Conservation (phyloP, 2,113 vertebrate species). For the Serinus canaria region DNA sequence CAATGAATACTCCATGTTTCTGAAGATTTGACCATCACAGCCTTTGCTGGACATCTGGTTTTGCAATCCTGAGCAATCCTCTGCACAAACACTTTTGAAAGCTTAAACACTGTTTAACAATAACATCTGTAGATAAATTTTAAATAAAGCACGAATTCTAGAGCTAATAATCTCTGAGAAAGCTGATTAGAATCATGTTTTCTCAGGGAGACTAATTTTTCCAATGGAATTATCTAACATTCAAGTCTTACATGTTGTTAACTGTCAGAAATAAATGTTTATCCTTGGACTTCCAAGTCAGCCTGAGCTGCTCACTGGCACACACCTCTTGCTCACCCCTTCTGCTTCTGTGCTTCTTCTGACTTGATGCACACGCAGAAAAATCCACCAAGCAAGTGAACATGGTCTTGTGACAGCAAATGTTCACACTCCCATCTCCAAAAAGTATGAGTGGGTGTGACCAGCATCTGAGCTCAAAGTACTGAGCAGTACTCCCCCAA, state of each 20-base stretch:
- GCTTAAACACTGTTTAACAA: neutral
- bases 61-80: neutral
- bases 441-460: neutral
- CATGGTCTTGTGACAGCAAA: neutral
- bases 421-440: neutral
- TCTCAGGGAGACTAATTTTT: neutral
- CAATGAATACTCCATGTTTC: neutral
- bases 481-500: neutral
- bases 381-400: neutral
- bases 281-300: neutral
- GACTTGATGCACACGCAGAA: neutral
- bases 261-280: neutral
- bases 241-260: neutral
- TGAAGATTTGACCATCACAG: neutral
- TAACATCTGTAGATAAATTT: neutral
- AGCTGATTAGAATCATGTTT: neutral
- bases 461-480: neutral
- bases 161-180: neutral
- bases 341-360: neutral
- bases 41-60: neutral
- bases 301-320: fast-evolving
- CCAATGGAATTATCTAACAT: neutral
- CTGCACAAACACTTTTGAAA: neutral
- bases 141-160: neutral
- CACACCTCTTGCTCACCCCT: neutral